These are phyloP conservation scores for Campaea margaritaria DNA, from an alignment of 2,888 invertebrate genomes.

Conservation along the genomic window DNA sequence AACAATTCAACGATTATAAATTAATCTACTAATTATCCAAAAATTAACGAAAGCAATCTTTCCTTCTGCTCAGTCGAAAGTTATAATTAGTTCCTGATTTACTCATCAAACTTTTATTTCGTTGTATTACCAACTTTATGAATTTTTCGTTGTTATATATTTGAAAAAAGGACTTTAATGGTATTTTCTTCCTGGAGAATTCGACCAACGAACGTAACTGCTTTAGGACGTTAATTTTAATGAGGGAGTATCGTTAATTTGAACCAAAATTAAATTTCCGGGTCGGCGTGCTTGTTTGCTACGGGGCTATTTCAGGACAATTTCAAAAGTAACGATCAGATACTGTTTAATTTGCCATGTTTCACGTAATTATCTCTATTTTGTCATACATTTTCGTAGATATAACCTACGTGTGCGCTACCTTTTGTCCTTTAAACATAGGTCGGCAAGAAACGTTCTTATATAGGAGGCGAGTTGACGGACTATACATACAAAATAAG, in stretches of 20 bases:
- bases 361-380: too few relatives aligned
- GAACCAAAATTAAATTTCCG: neutral
- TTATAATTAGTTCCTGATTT: slow-evolving; percentile 64
- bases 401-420: too few relatives aligned
- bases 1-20: neutral
- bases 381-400: too few relatives aligned
- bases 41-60: slow-evolving; percentile 48
- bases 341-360: neutral
- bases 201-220: slow-evolving; percentile 4
- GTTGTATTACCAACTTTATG: slow-evolving; percentile 36
- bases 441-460: too few relatives aligned
- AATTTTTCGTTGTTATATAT: slow-evolving; percentile 42
- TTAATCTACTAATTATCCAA: neutral
- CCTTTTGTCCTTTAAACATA: too few relatives aligned
- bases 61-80: slow-evolving; percentile 55
- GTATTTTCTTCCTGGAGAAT: slow-evolving; percentile 3
- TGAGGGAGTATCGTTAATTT: slow-evolving; percentile 16
- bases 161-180: slow-evolving; percentile 44
- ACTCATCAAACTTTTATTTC: slow-evolving; percentile 55
- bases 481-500: too few relatives aligned
- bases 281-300: neutral
- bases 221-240: slow-evolving; percentile 18
- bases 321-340: neutral
- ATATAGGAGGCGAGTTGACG: too few relatives aligned
- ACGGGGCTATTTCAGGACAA: neutral